Evolutionary conservation across 92 coral and sea anemone species (phyloP).

Genomic region (Blastomussa wellsi): DNA sequence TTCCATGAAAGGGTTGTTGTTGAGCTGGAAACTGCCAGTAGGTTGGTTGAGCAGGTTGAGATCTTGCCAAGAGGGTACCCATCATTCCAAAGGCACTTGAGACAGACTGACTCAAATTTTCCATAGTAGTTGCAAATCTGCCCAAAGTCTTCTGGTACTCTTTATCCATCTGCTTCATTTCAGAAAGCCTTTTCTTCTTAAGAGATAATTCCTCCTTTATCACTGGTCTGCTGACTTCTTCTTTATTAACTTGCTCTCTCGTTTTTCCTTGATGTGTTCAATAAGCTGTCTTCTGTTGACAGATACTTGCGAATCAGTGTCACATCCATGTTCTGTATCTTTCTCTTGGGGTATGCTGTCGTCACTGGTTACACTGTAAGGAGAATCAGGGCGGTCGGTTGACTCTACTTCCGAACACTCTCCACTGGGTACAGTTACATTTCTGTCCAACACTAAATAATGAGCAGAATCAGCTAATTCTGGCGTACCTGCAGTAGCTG

Average conservation of each 20-base stretch:
- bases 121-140: constrained; percentile 41
- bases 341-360: background rate
- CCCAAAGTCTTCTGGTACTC: constrained; percentile 36
- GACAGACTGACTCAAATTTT: constrained; percentile 40
- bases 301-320: constrained; percentile 9
- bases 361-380: constrained; percentile 11
- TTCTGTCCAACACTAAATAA: background rate
- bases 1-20: constrained; percentile 19
- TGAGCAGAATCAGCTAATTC: background rate
- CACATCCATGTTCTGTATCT: background rate
- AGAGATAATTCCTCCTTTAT: constrained; percentile 42
- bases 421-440: background rate
- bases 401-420: constrained; percentile 18
- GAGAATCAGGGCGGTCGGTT: constrained; percentile 26
- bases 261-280: constrained; percentile 48
- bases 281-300: constrained; percentile 33
- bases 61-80: constrained; percentile 13
- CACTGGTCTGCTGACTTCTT: constrained; percentile 33
- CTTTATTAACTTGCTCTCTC: constrained; percentile 41
- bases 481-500: constrained; percentile 15
- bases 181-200: constrained; percentile 50
- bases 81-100: constrained; percentile 35
- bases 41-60: constrained; percentile 17
- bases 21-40: constrained; percentile 26
- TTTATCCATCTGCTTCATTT: constrained; percentile 40